Evolutionary conservation across 1,140 invertebrate species (phyloP), one percentile per base, ranked within the genome.

Genomic region (Radopholus similis): DNA sequence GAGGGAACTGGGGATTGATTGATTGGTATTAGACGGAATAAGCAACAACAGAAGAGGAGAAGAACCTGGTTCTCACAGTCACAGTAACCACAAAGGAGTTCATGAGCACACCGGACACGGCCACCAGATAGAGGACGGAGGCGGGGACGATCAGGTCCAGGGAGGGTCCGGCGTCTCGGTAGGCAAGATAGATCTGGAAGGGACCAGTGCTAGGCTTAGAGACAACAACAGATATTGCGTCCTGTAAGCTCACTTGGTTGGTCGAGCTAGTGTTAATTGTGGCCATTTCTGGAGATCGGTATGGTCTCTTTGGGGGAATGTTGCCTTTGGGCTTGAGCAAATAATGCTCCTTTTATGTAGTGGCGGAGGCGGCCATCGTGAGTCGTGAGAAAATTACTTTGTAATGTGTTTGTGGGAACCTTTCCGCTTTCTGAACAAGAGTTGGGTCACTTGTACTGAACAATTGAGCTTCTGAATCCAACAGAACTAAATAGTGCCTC

Each of bases 61-160:
- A n/a, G n/a, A n/a, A 49, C 44, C 18, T 28, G 8, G 58, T 38
- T 60, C 4, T 8, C 23, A 60, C 23, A 38, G 58, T 60, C 21
- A 38, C 26, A 44, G 42, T 21, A 44, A 60, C 30, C 11, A 60
- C 58, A n/a, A 47, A 60, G 4, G 35, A 42, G 32, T 60, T 60
- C n/a, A 60, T 11, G 18, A 60, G 37, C 11, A 60, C 47, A 9
- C 58, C 35, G n/a, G 42, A 40, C n/a, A 21, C 4, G 3, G 37
- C 34, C 30, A 38, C n/a, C n/a, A 47, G 11, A 47, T 38, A 60
- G 9, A 40, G n/a, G 4, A 40, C 8, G 5, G 38, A 2, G 23
- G 58, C 35, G 11, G 58, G 58, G 23, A 58, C 18, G 9, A 58
- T 47, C 28, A 58, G 28, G 6, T 58, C n/a, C 56, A 15, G 40